Base-by-base conservation (phyloP, 2,797 vertebrate genomes). In the Euphonia xanthogaster region DNA sequence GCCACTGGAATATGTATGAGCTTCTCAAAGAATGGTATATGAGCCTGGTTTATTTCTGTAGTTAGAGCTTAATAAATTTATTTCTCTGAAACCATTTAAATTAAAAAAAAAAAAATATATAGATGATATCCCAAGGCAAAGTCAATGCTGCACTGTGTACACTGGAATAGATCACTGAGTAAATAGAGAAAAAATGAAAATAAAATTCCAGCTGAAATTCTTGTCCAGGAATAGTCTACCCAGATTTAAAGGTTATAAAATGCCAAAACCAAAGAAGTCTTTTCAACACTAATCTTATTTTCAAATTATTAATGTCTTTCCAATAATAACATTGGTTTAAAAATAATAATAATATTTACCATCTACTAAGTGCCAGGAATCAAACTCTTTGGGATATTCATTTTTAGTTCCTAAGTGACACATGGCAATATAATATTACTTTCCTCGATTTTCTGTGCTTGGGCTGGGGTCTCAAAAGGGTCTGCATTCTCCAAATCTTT, bases 251-350 rank as follows among this genome's bases (percentile, higher is more conserved):
- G 68, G 75, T 66, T 85, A 86, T 50, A 76, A 57, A 94, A 93
- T 93, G 76, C 80, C 90, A 80, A 88, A 94, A 45, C 61, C 83
- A 86, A 89, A 89, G 85, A 93, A 95, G 33, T 53, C 83, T 87
- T 97, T 96, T 96, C 92, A 92, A 90, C 53, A 62, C 90, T 97
- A 89, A 93, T 90, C 91, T 89, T 87, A 90, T 93, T 96, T 96
- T 91, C 88, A 88, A 92, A 85, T 92, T 94, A 94, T 92, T 96
- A 82, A 96, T 91, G 82, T 77, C 60, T 92, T 79, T 95, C 96
- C 93, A 96, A 71, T 85, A 84, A 96, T 93, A 94, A 95, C 91
- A 96, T 68, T 89, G 62, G 82, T 94, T 91, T 91, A 53, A 94
- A 93, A 96, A 91, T 77, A 97, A 93, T 94, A 91, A 84, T 87